Evolutionary conservation across 2,797 vertebrate genomes (phyloP), one percentile per base, ranked within the genome.

Genomic region (Arremon aurantiirostris): DNA sequence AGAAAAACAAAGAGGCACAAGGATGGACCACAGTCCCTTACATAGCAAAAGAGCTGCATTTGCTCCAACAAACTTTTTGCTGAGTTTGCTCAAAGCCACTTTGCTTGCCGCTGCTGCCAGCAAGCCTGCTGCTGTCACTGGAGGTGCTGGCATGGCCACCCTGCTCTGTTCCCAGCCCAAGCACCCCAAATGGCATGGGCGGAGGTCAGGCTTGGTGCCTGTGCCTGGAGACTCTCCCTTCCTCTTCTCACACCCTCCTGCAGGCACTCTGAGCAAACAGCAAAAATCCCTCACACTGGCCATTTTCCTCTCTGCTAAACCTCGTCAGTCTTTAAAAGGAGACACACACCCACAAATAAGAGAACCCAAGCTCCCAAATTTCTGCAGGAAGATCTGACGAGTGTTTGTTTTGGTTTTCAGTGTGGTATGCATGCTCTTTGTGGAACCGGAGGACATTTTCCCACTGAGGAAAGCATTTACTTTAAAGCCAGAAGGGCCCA

Each of bases 381-480:
- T 86, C 47, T 47, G n/a, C 65, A 50, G 76, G 79, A 93, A 81
- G 65, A 35, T 73, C 70, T 90, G 75, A 70, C 56, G 63, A 91
- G 52, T 61, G 50, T 88, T 65, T 88, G 21, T 64, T 63, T 90
- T 88, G 63, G 49, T 91, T 91, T 94, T 78, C 69, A 59, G 47
- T 47, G n/a, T 61, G 41, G 73, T 72, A 59, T 88, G 42, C 18
- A 6, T 50, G 27, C 27, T 82, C 39, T 93, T 70, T 9, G 9
- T 84, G 82, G 87, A 93, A 92, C 32, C 22, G 55, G 66, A 88
- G 76, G 79, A 52, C 82, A 88, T 93, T 93, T 93, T 84, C 85
- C 70, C 22, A 53, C 70, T 82, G 66, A 83, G 39, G 37, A 92
- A 86, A 86, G 23, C 57, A 69, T 37, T 96, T 92, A 66, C 57